Evolutionary conservation across 2,797 vertebrate species (phyloP), one percentile per base, ranked within the genome.

Genomic region (Xerus rutilus): DNA sequence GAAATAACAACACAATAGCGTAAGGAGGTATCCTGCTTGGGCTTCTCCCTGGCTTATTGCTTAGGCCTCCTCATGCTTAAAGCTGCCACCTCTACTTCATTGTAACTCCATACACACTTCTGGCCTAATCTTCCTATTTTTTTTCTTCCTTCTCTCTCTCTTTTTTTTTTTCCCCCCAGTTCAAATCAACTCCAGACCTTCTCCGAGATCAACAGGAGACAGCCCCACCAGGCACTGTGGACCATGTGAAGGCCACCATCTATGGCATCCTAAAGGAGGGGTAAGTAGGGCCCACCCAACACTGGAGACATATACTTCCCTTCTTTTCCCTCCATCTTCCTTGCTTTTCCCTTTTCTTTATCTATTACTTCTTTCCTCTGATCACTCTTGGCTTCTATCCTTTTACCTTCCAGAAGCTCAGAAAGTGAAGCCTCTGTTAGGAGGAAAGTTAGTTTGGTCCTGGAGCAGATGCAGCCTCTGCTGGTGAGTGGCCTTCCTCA

Each of bases 141-240:
- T 9, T 20, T 32, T 8, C 82, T 32, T 47, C 20, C n/a, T n/a
- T 23, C 32, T 59, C 32, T 59, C 62, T 30, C 62, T 70, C 0
- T 57, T 52, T 47, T 59, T 10, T 72, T 74, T 39, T 9, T 65
- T 88, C 15, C 20, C 35, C 45, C 7, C 96, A 98, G 98, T 97
- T 99, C 85, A 99, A 99, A 99, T 99, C 99, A 95, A 99, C 99
- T 67, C 99, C 99, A 81, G 99, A 99, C 98, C 99, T 99, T 97
- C 98, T 99, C 98, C 98, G 99, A 98, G 99, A 99, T 97, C 99
- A 99, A 98, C 99, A 98, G 97, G 98, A 99, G 97, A 98, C 98
- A 81, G 5, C 97, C 35, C 98, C 99, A 91, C 97, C 98, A 3
- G 98, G 98, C 96, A 98, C 97, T 5, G 98, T 98, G 14, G 99